Conservation (phyloP, 2,797 vertebrate genomes). For the Echiichthys vipera region DNA sequence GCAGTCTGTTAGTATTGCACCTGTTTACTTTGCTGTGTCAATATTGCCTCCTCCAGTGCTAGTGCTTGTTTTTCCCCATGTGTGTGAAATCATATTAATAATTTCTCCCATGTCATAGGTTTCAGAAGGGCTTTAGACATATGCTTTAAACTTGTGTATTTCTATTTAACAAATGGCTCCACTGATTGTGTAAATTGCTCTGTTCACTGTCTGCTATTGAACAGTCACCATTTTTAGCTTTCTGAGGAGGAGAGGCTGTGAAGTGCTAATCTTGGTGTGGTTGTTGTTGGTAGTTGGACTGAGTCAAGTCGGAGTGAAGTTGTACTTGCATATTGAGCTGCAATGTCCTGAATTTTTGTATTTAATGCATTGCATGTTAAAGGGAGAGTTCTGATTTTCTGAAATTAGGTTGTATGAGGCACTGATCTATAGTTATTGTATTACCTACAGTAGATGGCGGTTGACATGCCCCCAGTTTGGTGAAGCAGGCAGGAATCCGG, state of each 20-base stretch:
- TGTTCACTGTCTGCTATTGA: slow-evolving; percentile 35
- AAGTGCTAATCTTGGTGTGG: slow-evolving; percentile 48
- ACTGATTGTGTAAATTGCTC: slow-evolving; percentile 37
- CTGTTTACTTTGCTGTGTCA: slow-evolving; percentile 73
- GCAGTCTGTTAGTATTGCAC: slow-evolving; percentile 65
- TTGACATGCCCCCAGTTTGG: too few relatives aligned
- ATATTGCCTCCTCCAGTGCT: slow-evolving; percentile 57
- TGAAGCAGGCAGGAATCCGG: too few relatives aligned
- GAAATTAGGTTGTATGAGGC: too few relatives aligned
- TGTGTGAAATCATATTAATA: slow-evolving; percentile 42
- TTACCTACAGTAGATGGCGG: too few relatives aligned
- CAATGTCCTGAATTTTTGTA: slow-evolving; percentile 6
- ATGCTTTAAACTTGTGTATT: slow-evolving; percentile 43
- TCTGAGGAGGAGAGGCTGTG: slow-evolving; percentile 32
- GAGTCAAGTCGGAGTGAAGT: slow-evolving; percentile 30
- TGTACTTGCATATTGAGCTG: slow-evolving; percentile 30
- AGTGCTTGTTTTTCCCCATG: slow-evolving; percentile 47
- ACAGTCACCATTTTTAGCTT: slow-evolving; percentile 32
- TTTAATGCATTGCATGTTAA: slow-evolving; percentile 51
- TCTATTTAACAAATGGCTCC: slow-evolving; percentile 36
- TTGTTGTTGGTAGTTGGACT: slow-evolving; percentile 52
- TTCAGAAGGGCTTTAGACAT: slow-evolving; percentile 19
- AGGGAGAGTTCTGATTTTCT: too few relatives aligned
- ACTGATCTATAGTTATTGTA: too few relatives aligned
- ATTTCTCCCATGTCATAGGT: slow-evolving; percentile 17